Base-by-base conservation (phyloP, 2,113 vertebrate genomes). In the Sander vitreus region DNA sequence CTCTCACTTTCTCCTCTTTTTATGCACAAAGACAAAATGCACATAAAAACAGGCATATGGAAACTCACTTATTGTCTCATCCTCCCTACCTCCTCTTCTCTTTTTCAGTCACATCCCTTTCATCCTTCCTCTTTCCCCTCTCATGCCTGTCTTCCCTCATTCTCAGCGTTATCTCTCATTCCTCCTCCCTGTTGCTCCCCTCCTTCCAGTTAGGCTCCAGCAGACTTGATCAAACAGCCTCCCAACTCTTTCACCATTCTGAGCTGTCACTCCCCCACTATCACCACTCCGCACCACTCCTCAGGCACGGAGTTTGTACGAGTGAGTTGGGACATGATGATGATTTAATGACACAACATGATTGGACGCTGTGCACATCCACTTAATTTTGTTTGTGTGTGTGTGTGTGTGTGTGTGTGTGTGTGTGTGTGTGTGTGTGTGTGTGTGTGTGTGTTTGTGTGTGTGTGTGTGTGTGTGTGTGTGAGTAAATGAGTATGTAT, bases 281-380 rank as follows among this genome's bases (percentile, higher is more conserved):
- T 43, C 39, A 43, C 10, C 7, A 25, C 68, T 19, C 53, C 67
- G 13, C 39, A 6, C 15, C 13, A 14, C n/a, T 75, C 55, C 47
- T 45, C 23, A 2, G 11, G 50, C 50, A 2, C 55, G 45, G 36
- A 19, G 57, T 48, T 11, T 43, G 54, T 14, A 1, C 5, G 1
- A 14, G 19, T 14, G 25, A 30, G 47, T 27, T 19, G n/a, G 12
- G n/a, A 59, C 27, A 59, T 50, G 11, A 33, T 15, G 27, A 47
- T 51, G 27, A 43, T 81, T 66, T 66, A 81, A 67, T n/a, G 62
- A 39, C 45, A 51, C 43, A 67, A 62, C 45, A 55, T 23, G 33
- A 43, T 27, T 36, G 70, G 53, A 50, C 12, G 19, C 10, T 33
- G 48, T 25, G 36, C 6, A 6, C 57, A 10, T 16, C 57, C 45